A percentile compares a stretch with the other conserved stretches of the same genome.
phyloP scores from a whole-genome alignment of 2,797 vertebrate species.

The Manis pentadactyla region DNA sequence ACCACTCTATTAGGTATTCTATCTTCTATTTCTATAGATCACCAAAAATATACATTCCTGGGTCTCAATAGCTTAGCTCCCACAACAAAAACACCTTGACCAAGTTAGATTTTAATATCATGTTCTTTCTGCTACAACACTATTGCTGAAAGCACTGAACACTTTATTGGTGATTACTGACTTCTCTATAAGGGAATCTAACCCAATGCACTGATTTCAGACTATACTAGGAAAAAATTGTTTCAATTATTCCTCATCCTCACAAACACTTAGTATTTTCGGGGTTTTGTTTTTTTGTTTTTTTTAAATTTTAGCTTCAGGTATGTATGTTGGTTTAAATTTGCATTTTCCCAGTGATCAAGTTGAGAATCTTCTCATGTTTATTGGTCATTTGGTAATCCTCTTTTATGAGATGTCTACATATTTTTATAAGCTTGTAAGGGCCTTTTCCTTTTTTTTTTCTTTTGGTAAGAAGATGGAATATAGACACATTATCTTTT shows the following conservation, averaged over 20 bases:
- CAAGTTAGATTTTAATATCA: too few relatives aligned
- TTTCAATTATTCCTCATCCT: not conserved
- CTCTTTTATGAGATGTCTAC: slow-evolving; percentile 19
- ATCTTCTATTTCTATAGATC: not conserved
- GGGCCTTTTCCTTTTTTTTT: not conserved
- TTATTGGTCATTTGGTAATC: not conserved
- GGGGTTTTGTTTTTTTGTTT: not conserved
- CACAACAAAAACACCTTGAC: too few relatives aligned
- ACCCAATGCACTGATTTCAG: slow-evolving; percentile 30
- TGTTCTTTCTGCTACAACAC: too few relatives aligned
- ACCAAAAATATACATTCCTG: too few relatives aligned
- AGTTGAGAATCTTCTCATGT: slow-evolving; percentile 32
- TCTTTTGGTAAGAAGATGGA: not conserved
- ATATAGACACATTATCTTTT: not conserved
- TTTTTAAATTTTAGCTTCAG: slow-evolving; percentile 1
- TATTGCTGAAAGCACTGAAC: too few relatives aligned
- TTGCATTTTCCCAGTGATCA: slow-evolving; percentile 39
- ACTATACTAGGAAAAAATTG: not conserved
- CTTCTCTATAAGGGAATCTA: slow-evolving; percentile 24
- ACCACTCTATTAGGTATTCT: slow-evolving; percentile 14
- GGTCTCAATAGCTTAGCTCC: too few relatives aligned
- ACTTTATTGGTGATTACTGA: slow-evolving; percentile 32
- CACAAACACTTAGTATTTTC: not conserved
- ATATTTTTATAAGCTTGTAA: slow-evolving; percentile 21
- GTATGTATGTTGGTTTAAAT: slow-evolving; percentile 30